A percentile compares a stretch with the other conserved stretches of the same genome.
Evolutionary conservation across 37 sponge, comb jelly and placozoan genomes (phyloP).

Genomic region (Geodia barretti): DNA sequence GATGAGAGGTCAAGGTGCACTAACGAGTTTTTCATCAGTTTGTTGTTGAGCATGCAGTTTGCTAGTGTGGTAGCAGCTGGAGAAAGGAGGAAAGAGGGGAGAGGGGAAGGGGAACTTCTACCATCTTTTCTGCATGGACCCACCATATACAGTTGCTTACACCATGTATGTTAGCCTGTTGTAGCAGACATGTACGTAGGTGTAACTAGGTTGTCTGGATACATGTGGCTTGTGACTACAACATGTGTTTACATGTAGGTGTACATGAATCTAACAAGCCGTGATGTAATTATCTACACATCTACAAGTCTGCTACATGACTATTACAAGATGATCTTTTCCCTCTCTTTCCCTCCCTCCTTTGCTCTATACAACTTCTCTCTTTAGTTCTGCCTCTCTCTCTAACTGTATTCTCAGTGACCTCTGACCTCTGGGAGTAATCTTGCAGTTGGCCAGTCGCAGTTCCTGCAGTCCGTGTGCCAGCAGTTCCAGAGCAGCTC

Average conservation of each 20-base stretch:
- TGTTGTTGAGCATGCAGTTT: slow-evolving; percentile 64
- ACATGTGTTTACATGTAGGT: too few relatives aligned
- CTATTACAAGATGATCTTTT: too few relatives aligned
- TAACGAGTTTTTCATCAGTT: slow-evolving; percentile 60
- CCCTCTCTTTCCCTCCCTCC: too few relatives aligned
- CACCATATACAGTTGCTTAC: neutral
- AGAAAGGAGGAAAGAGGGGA: neutral
- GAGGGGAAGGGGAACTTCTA: neutral
- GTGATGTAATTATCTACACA: too few relatives aligned
- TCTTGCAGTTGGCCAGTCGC: slow-evolving; percentile 62
- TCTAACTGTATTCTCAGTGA: too few relatives aligned
- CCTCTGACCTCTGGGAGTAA: slow-evolving; percentile 60
- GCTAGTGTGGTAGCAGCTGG: slow-evolving; percentile 61
- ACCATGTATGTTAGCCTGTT: slow-evolving; percentile 1
- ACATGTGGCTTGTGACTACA: too few relatives aligned
- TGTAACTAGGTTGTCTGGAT: too few relatives aligned
- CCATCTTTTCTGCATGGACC: neutral
- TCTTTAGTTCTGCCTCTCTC: too few relatives aligned
- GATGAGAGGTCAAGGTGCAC: slow-evolving; percentile 68
- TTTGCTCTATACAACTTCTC: too few relatives aligned
- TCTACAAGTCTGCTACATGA: too few relatives aligned
- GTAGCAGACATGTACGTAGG: neutral
- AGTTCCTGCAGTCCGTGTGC: slow-evolving; percentile 67
- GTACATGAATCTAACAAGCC: too few relatives aligned
- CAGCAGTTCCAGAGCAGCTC: slow-evolving; percentile 42